A percentile compares a stretch with the other conserved stretches of the same genome.
Evolutionary conservation across 30 jellyfish, hydroid and myxozoan species (phyloP).

Genomic region (Aurelia sp.): DNA sequence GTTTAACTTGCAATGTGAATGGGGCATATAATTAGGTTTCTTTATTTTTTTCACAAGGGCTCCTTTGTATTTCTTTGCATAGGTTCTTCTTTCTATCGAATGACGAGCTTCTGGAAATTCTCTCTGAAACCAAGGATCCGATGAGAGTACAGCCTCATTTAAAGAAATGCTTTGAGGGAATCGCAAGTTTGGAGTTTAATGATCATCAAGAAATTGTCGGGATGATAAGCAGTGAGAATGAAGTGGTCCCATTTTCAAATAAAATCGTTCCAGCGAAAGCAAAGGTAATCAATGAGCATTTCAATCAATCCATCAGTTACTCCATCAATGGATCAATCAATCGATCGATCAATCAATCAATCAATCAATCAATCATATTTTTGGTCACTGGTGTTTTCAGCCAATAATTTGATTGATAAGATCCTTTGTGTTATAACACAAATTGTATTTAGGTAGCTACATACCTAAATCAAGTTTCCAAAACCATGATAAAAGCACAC

Average conservation of each 20-base stretch:
- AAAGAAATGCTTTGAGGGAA: conserved; percentile 96
- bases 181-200: conserved; percentile 82
- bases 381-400: no score
- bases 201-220: conserved; percentile 92
- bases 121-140: conserved; percentile 95
- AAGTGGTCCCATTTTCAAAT: conserved; percentile 74
- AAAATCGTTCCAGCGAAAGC: conserved; percentile 92
- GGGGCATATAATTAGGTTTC: neutral
- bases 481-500: no score
- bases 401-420: no score
- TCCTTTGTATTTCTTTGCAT: neutral
- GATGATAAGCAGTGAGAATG: conserved; percentile 97
- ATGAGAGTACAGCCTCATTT: conserved; percentile 96
- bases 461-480: no score
- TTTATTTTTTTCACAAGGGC: neutral
- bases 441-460: no score
- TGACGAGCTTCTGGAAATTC: conserved; percentile 92
- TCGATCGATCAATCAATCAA: no score
- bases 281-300: conserved; percentile 50
- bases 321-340: no score
- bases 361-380: no score
- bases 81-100: conserved; percentile 92
- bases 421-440: no score
- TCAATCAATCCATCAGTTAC: neutral
- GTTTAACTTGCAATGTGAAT: no score